Conservation (phyloP, 1,140 invertebrate genomes). For the Atta texana region DNA sequence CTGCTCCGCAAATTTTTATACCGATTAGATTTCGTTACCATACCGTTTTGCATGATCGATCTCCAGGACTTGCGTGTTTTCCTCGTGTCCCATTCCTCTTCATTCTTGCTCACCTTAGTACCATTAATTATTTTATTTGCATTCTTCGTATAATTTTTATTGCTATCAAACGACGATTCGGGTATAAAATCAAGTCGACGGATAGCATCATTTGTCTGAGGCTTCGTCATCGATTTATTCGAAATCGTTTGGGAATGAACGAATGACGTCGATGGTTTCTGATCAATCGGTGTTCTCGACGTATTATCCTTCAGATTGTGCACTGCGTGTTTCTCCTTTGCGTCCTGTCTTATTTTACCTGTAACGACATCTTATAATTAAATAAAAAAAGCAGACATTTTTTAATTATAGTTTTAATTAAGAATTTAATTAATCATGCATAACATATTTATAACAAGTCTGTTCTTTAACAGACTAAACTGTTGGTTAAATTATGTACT, state of each 20-base stretch:
- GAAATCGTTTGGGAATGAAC: slow-evolving; percentile 41
- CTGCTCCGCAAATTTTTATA: slow-evolving; percentile 61
- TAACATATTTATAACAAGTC: not conserved
- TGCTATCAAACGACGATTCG: slow-evolving; percentile 79
- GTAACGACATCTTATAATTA: slow-evolving; percentile 5
- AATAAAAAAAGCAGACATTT: not conserved
- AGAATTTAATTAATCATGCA: not conserved
- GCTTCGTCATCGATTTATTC: slow-evolving; percentile 54
- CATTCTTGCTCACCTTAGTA: slow-evolving; percentile 77
- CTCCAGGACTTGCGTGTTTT: slow-evolving; percentile 69
- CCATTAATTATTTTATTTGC: slow-evolving; percentile 79
- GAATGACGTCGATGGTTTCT: slow-evolving; percentile 72
- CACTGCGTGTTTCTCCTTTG: slow-evolving; percentile 64
- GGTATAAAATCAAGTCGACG: slow-evolving; percentile 71
- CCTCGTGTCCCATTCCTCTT: slow-evolving; percentile 55
- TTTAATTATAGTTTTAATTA: not conserved
- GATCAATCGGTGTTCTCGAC: slow-evolving; percentile 15
- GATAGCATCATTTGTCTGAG: slow-evolving; percentile 65
- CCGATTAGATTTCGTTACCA: slow-evolving; percentile 69
- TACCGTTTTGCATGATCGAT: slow-evolving; percentile 68
- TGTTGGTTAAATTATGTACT: too few species aligned
- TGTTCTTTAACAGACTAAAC: too few species aligned
- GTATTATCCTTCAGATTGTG: slow-evolving; percentile 12
- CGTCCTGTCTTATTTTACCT: slow-evolving; percentile 77
- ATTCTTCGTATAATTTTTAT: slow-evolving; percentile 83